Base-by-base conservation (phyloP, 2,888 invertebrate genomes). In the Sturmia bella region DNA sequence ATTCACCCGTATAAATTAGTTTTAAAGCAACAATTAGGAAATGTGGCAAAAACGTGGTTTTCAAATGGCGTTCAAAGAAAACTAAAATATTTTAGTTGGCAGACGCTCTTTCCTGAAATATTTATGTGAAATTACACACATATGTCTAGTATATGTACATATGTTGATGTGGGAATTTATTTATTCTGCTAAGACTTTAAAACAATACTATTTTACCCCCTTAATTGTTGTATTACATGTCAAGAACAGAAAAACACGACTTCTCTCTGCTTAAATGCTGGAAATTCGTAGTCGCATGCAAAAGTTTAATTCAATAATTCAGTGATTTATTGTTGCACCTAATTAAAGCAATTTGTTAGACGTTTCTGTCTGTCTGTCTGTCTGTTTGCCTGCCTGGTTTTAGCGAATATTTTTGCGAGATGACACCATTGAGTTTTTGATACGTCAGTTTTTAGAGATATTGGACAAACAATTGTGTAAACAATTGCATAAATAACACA, bases 401-500 rank as follows among this genome's bases (percentile, higher is more conserved):
- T 21, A 43, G 50, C 21, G 37, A 37, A 63, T 32, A 61, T 43
- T 56, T 37, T 15, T 6, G 6, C 37, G 12, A 57, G 41, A 73
- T 43, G 61, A 54, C 52, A 63, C 61, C 66, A 3, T 57, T 50
- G 50, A 32, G 48, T n/a, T 57, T 54, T 41, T 66, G 41, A 66
- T 66, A 43, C 48, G 66, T 66, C 66, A 75, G 19, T 27, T 59
- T 41, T 75, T 73, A 63, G 63, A 63, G 41, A 73, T 15, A 24
- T 39, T 19, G 37, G 57, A 75, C 66, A 57, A 3, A 75, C 27
- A 32, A 63, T 11, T 66, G 75, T 57, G 63, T 70, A 37, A 73
- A 79, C 48, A 59, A 39, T 1, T 79, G 73, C 48, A 32, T 32
- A 32, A 32, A 32, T 32, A 32, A 32, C 7, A 32, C 32, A 32